A percentile compares a stretch with the other conserved stretches of the same genome.
Conservation (phyloP, 30 jellyfish, hydroid and myxozoan genomes). For the Mastigias papua region DNA sequence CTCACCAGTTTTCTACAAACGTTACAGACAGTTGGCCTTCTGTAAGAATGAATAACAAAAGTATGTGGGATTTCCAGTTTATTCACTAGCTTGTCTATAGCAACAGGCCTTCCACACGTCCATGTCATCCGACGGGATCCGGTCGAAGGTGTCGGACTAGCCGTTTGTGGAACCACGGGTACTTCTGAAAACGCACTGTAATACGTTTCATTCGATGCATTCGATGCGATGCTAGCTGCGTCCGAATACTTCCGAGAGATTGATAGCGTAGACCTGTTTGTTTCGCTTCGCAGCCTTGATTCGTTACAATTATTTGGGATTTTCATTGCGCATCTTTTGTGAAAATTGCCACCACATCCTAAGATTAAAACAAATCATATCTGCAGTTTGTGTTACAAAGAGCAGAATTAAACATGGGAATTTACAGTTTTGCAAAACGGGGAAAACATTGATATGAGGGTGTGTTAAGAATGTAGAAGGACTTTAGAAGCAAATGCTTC, state of each 20-base stretch:
- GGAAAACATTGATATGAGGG: no score
- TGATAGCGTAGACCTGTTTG: conserved; percentile 52
- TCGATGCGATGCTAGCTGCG: conserved; percentile 66
- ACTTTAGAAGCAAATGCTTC: no score
- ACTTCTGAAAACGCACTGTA: conserved; percentile 42
- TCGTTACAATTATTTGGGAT: conserved; percentile 92
- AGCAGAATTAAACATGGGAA: no score
- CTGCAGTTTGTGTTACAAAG: no score
- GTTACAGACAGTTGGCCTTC: conserved; percentile 89
- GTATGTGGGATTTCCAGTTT: conserved; percentile 95
- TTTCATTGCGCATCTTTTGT: conserved; percentile 93
- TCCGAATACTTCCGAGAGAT: conserved; percentile 81
- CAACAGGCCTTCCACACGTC: conserved; percentile 96
- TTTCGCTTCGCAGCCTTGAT: conserved; percentile 58
- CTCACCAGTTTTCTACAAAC: conserved; percentile 91
- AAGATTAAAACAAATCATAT: no score
- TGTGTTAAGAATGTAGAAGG: no score
- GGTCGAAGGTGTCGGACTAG: conserved; percentile 49
- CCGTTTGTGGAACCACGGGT: conserved; percentile 26
- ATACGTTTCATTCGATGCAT: conserved; percentile 60
- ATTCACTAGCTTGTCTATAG: conserved; percentile 85
- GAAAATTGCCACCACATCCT: conserved; percentile 98
- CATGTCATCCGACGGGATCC: conserved; percentile 90
- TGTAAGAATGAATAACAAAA: conserved; percentile 91
- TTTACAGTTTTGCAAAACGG: no score